Percentiles rank a stretch among this genome's conserved stretches.
Evolutionary conservation across 2,888 invertebrate genomes (phyloP).

Genomic region (Cremastinae sp.): DNA sequence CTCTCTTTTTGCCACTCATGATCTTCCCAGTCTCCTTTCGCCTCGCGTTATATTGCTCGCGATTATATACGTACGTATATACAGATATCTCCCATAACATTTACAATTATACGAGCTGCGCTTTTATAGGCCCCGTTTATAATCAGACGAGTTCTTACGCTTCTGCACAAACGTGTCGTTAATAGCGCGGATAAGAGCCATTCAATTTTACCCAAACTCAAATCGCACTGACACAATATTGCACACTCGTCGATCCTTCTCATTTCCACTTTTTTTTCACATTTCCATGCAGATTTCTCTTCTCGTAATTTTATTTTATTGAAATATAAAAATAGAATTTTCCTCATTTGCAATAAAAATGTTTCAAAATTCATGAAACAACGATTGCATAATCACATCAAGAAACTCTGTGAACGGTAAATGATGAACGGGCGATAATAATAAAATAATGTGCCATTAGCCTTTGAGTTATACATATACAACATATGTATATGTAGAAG

Average conservation of each 20-base stretch:
- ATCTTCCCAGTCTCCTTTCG: conserved; percentile 10
- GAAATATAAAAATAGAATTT: too few relatives aligned
- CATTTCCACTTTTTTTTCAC: background rate
- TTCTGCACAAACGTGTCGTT: conserved; percentile 5
- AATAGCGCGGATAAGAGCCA: background rate
- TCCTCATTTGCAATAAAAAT: too few relatives aligned
- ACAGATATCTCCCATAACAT: conserved; percentile 1
- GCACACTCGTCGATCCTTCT: background rate
- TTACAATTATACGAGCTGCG: conserved; percentile 50
- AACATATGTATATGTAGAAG: too few relatives aligned
- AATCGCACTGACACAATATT: background rate
- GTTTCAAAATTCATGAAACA: too few relatives aligned
- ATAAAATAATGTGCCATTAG: too few relatives aligned
- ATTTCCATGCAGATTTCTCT: too few relatives aligned
- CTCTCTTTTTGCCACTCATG: conserved; percentile 15
- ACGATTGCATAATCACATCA: too few relatives aligned
- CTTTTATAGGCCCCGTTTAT: conserved; percentile 40
- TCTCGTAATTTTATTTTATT: too few relatives aligned
- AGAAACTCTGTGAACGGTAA: too few relatives aligned
- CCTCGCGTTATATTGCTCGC: conserved; percentile 31
- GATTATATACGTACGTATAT: background rate
- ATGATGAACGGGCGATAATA: too few relatives aligned
- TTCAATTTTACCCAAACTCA: conserved; percentile 15
- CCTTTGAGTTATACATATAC: too few relatives aligned
- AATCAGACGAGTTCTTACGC: background rate